Evolutionary conservation across 2,888 invertebrate genomes (phyloP).

Genomic region (Dusona sp.): DNA sequence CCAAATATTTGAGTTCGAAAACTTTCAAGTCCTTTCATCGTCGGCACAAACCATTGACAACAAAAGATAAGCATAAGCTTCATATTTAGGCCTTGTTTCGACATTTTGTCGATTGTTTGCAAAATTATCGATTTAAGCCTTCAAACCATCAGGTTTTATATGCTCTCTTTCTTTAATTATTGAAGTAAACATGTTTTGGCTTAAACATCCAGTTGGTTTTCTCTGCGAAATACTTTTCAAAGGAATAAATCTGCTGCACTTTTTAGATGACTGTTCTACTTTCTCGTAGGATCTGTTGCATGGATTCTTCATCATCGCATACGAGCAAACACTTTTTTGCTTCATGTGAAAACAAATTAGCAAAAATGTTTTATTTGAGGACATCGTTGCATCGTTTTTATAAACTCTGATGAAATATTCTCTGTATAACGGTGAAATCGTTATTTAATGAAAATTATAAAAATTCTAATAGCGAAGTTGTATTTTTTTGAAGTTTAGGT

Average conservation of each 20-base stretch:
- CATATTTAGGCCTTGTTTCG: neutral
- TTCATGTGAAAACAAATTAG: no score
- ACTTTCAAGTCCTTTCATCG: neutral
- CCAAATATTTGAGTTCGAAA: constrained; percentile 5
- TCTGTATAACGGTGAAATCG: no score
- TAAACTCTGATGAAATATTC: no score
- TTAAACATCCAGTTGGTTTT: no score
- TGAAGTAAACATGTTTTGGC: no score
- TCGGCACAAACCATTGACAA: neutral
- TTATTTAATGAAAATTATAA: neutral
- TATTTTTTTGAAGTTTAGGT: neutral
- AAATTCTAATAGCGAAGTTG: neutral
- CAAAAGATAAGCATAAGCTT: neutral
- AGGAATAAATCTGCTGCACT: neutral
- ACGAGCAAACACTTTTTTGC: no score
- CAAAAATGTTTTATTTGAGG: no score
- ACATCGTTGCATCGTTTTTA: no score
- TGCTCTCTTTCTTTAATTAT: no score
- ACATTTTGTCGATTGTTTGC: neutral
- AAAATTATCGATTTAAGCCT: neutral
- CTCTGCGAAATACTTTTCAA: neutral
- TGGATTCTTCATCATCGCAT: neutral
- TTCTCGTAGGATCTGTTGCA: neutral
- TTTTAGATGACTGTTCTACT: neutral
- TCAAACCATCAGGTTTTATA: neutral